Conservation (phyloP, 2,113 vertebrate species). For the Microtus oregoni region DNA sequence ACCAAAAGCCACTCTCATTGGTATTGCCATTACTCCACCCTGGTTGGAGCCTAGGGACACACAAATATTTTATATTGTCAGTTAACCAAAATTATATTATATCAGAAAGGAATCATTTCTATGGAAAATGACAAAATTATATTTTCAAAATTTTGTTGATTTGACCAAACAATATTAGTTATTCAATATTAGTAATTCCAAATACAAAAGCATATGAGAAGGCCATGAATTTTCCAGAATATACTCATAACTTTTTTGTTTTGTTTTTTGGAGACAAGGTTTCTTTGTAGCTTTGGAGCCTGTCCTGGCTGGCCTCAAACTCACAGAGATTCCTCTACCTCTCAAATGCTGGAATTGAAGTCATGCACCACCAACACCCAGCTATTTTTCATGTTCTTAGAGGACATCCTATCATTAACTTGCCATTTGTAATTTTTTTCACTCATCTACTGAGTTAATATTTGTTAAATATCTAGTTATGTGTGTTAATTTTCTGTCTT, state of each 20-base stretch:
- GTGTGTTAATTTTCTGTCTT: no score
- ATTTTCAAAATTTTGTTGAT: constrained; percentile 5
- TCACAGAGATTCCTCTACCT: no score
- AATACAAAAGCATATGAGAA: background rate
- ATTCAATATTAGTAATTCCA: background rate
- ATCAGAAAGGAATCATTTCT: background rate
- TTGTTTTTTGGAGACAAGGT: no score
- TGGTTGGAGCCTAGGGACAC: background rate
- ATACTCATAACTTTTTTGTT: background rate
- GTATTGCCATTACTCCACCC: background rate
- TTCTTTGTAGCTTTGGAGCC: no score
- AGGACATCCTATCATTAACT: background rate
- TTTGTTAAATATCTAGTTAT: background rate
- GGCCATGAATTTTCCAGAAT: background rate
- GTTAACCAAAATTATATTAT: background rate
- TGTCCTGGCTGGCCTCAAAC: no score
- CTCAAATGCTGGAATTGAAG: no score
- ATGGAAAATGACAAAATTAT: background rate
- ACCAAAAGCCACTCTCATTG: background rate
- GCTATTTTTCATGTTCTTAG: background rate
- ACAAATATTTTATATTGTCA: background rate
- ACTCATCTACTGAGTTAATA: background rate
- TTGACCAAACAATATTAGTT: constrained; percentile 10
- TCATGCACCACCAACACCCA: no score
- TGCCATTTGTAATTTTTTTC: background rate